Base-by-base conservation (phyloP, 2,888 invertebrate genomes). In the Hemistola chrysoprasaria region DNA sequence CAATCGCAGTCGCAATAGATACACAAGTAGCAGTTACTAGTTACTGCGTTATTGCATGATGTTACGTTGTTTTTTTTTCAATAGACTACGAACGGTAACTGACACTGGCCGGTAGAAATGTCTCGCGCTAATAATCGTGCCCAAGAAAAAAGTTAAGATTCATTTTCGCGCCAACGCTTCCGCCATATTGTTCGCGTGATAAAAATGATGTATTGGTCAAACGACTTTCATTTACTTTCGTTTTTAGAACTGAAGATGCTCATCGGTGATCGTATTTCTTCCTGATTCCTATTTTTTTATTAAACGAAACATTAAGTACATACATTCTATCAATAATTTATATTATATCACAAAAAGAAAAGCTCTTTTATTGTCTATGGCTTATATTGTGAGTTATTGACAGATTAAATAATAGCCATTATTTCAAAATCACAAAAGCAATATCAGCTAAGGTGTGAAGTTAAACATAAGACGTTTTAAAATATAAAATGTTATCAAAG, bases 211-310 rank as follows among this genome's bases (percentile, higher is more conserved):
- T 81, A 82, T 84, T 70, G 72, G 74, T 72, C 76, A 76, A 64
- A 61, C 62, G 72, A 74, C 83, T 84, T 85, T 85, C 86, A 62
- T 82, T 82, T 78, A 78, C 86, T 86, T 86, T 86, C 83, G 65
- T 80, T 81, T 73, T 77, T 74, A 74, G 50, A 76, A 70, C 69
- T 69, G 66, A 74, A 53, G 56, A 59, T 56, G 48, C 49, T 51
- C 40, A 50, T 50, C 47, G 50, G 49, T 46, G 71, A 71, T 76
- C 51, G 22, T 0, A 55, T 62, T 56, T 56, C 51, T 65, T 56
- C 59, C 64, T 71, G 69, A 65, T 62, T 63, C 65, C 53, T 56
- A 67, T 61, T 38, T 11, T 26, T 31, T 24, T 34, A 11, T 29
- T 24, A 8, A 23, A 9, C n/a, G n/a, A n/a, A n/a, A n/a, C n/a